Conservation (phyloP, 2,888 invertebrate genomes). For the Lumbricus terrestris region DNA sequence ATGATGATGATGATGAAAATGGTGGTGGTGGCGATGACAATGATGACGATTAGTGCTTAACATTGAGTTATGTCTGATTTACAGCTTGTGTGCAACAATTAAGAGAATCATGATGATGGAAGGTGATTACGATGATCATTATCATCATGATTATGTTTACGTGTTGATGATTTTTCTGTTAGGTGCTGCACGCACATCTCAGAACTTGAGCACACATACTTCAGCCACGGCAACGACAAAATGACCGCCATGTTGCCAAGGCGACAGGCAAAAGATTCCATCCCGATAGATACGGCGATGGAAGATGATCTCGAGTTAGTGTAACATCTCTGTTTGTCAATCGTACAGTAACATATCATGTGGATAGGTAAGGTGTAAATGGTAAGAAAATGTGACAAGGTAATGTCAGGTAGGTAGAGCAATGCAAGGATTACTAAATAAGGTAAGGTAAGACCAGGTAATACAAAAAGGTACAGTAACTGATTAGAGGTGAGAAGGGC, state of each 20-base stretch:
- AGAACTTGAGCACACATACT: slow-evolving; percentile 84
- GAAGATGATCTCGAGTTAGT: slow-evolving; percentile 23
- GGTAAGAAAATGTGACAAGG: not conserved
- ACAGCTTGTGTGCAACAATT: not conserved
- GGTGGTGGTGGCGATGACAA: not conserved
- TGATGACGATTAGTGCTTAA: not conserved
- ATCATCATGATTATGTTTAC: not conserved
- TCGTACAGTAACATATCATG: not conserved
- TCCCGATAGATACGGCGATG: not conserved
- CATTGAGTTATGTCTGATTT: not conserved
- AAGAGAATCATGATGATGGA: not conserved
- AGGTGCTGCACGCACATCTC: slow-evolving; percentile 88
- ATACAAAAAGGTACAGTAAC: not conserved
- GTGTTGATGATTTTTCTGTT: slow-evolving; percentile 11
- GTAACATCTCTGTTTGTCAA: not conserved
- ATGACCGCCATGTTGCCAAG: not conserved
- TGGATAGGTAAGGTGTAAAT: not conserved
- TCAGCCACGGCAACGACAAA: slow-evolving; percentile 63
- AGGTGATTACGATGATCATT: not conserved
- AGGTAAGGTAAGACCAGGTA: not conserved
- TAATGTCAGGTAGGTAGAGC: not conserved
- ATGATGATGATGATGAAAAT: not conserved
- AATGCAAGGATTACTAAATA: not conserved
- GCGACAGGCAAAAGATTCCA: slow-evolving; percentile 7
- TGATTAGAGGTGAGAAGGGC: not conserved